Base-by-base conservation (phyloP, 2,113 vertebrate species). In the Zosterops borbonicus region DNA sequence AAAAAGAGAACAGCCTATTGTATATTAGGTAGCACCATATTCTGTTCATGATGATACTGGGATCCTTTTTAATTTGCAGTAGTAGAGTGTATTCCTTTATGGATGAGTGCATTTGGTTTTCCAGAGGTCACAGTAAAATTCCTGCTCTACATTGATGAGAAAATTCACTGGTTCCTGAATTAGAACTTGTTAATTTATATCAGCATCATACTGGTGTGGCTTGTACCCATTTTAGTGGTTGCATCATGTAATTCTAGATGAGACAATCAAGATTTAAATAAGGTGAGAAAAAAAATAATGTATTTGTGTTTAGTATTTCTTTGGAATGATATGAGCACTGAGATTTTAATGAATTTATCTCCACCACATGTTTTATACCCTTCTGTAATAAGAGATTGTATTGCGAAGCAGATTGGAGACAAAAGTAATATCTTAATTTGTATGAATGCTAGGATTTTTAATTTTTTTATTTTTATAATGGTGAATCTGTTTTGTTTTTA, bases 101-200 rank as follows among this genome's bases (percentile, higher is more conserved):
- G 20, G 69, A 35, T 37, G 20, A 83, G 35, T 24, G 17, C 11
- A 6, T 75, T 68, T 80, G 11, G 49, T 83, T 76, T 76, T 76
- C 37, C 39, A n/a, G 35, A 71, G 39, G 12, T 68, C n/a, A 19
- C 1, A 55, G 13, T 67, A 75, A 42, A 67, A 27, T 27, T 42
- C 70, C 17, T 8, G 0, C 42, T 70, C 20, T 55, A 27, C 13
- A 14, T 39, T 0, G 0, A 8, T 47, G 53, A 44, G 21, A 39
- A 12, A 65, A 53, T 47, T 69, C 33, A 11, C 14, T 4, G 7
- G 11, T 33, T 85, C 9, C 33, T 55, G 2, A 39, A 39, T 78
- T 75, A 64, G 39, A 85, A 31, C 9, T 23, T 70, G 25, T 49
- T 84, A n/a, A 59, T 92, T 92, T 87, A 11, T 35, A 42, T 55